These are phyloP conservation scores for Xiphydria camelus DNA, from an alignment of 2,888 invertebrate species.

Conservation along the genomic window DNA sequence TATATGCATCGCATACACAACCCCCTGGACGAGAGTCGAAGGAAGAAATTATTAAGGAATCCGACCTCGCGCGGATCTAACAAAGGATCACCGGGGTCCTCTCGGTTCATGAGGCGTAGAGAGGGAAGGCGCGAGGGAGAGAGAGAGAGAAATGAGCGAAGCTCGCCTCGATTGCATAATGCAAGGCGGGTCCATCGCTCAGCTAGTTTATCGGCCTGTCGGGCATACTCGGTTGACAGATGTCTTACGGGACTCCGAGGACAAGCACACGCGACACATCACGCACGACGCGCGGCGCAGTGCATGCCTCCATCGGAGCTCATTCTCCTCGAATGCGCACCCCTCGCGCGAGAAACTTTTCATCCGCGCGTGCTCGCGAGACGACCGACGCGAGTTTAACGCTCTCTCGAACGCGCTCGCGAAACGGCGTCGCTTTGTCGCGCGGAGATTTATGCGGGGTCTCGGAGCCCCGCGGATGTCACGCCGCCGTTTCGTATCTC, in stretches of 20 bases:
- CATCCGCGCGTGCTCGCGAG: neutral
- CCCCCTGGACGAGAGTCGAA: too few species aligned
- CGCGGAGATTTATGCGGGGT: slow-evolving; percentile 35
- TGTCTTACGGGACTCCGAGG: slow-evolving; percentile 22
- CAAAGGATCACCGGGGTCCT: neutral
- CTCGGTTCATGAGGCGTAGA: too few species aligned
- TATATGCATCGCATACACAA: too few species aligned
- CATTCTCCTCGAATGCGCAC: slow-evolving; percentile 9
- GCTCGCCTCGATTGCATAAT: slow-evolving; percentile 32
- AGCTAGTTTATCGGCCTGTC: slow-evolving; percentile 39
- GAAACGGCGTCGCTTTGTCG: slow-evolving; percentile 34
- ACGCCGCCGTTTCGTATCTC: too few species aligned
- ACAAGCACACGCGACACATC: slow-evolving; percentile 1
- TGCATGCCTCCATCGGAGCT: slow-evolving; percentile 15
- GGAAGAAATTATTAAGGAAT: too few species aligned
- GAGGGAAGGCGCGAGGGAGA: neutral
- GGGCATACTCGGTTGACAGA: slow-evolving; percentile 34
- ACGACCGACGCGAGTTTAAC: slow-evolving; percentile 18
- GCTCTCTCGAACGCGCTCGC: too few species aligned
- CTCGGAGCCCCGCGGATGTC: slow-evolving; percentile 14
- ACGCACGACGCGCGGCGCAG: slow-evolving; percentile 5
- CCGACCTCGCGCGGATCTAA: neutral
- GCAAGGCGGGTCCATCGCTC: slow-evolving; percentile 33
- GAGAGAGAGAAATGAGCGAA: slow-evolving; percentile 1
- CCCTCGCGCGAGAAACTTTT: neutral